These are phyloP conservation scores for Nomada flava DNA, from an alignment of 2,888 invertebrate genomes.

Conservation along the genomic window DNA sequence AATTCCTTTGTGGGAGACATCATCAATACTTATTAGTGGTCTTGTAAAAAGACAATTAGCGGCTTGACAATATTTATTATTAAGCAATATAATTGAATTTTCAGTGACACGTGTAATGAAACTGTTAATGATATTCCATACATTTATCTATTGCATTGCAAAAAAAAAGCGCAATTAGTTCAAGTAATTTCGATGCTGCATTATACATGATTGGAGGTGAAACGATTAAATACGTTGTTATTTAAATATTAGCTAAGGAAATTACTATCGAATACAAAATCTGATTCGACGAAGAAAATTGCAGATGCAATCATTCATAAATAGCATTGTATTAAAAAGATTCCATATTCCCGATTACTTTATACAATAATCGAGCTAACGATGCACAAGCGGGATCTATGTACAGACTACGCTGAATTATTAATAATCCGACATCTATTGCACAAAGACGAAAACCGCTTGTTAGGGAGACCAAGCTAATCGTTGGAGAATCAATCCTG, in stretches of 20 bases:
- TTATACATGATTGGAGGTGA: slow-evolving; percentile 27
- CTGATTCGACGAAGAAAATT: background rate
- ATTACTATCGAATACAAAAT: slow-evolving; percentile 2
- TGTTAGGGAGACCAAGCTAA: slow-evolving; percentile 40
- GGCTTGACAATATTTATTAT: background rate
- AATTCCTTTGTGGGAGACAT: background rate
- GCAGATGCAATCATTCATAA: background rate
- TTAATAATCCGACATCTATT: slow-evolving; percentile 34
- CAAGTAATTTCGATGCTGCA: slow-evolving; percentile 33
- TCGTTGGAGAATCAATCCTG: slow-evolving; percentile 28
- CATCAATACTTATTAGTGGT: slow-evolving; percentile 19
- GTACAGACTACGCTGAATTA: slow-evolving; percentile 9
- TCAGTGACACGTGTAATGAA: background rate
- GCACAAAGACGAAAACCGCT: slow-evolving; percentile 33
- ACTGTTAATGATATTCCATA: too few relatives aligned
- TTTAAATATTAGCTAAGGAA: slow-evolving; percentile 20
- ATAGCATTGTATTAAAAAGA: background rate
- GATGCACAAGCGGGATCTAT: background rate
- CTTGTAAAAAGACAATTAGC: background rate
- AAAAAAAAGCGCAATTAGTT: slow-evolving; percentile 21
- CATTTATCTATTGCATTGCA: too few relatives aligned
- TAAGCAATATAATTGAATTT: background rate
- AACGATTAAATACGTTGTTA: slow-evolving; percentile 16
- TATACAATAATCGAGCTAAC: background rate
- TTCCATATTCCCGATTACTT: background rate